A percentile compares a stretch with the other conserved stretches of the same genome.
Conservation (phyloP, 2,888 invertebrate species). For the Gortyna flavago region DNA sequence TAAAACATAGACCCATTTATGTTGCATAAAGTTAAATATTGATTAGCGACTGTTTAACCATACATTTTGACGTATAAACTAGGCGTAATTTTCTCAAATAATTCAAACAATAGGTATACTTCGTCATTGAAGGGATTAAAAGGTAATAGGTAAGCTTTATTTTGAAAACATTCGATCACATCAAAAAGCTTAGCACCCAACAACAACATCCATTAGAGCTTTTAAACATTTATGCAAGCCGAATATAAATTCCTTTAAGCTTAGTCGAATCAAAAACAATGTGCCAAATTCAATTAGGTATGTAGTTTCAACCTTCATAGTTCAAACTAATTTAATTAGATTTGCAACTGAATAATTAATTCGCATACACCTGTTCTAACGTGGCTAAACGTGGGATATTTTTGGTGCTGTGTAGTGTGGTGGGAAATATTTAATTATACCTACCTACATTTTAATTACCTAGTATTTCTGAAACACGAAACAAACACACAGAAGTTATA, state of each 20-base stretch:
- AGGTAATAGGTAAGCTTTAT: background rate
- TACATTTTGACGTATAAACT: background rate
- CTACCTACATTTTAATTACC: background rate
- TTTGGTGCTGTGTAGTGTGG: slow-evolving; percentile 10
- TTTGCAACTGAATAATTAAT: slow-evolving; percentile 50
- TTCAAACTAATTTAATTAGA: slow-evolving; percentile 58
- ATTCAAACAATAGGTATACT: too few relatives aligned
- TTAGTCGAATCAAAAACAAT: slow-evolving; percentile 43
- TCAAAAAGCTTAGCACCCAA: background rate
- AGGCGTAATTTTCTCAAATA: background rate
- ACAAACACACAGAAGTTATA: background rate
- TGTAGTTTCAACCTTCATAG: slow-evolving; percentile 43
- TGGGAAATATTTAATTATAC: background rate
- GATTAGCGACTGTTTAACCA: background rate
- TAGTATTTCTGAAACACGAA: too few relatives aligned
- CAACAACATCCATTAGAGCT: background rate
- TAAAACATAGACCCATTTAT: background rate
- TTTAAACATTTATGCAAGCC: slow-evolving; percentile 23
- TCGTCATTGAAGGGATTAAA: background rate
- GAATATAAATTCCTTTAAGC: slow-evolving; percentile 41
- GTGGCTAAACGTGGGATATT: slow-evolving; percentile 18
- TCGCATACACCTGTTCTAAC: slow-evolving; percentile 37
- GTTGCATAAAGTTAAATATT: background rate
- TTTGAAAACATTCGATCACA: background rate
- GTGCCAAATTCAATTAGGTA: slow-evolving; percentile 35